Evolutionary conservation across 2,888 invertebrate species (phyloP), one percentile per base, ranked within the genome.

Genomic region (Phanerotoma sp.): DNA sequence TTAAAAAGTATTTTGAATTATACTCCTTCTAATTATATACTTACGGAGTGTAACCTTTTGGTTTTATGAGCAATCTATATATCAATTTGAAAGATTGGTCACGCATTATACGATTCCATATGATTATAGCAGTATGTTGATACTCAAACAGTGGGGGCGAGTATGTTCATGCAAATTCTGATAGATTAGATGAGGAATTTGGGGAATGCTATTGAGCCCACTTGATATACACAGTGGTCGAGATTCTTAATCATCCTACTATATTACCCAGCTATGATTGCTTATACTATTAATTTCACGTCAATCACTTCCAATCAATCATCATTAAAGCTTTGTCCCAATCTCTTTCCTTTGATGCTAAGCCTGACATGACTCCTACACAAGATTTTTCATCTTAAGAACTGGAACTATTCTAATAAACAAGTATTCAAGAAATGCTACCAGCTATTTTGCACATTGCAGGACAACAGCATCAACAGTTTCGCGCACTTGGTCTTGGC

Each of bases 401-500:
- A n/a, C n/a, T n/a, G n/a, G n/a, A n/a, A n/a, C n/a, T n/a, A 38
- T 38, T 5, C 10, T 38, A 38, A 11, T 38, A 20, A 11, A 16
- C 11, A 1, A 25, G 25, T 25, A 25, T 25, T 15, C 10, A 35
- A 35, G 11, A 35, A 35, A 42, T 51, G 21, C 33, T 33, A 42
- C 32, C 20, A 40, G 33, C 35, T 15, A 25, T 18, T 37, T 48
- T 16, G 15, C 47, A 45, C 9, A n/a, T 64, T 64, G 65, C 72
- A 79, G 81, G 81, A 59, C 73, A 72, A 37, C 81, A 80, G 62
- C 80, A 84, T 77, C 84, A 85, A 65, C 87, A 87, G 72, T 88
- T 88, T 71, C 82, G 91, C 60, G 85, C 88, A 45, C 81, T 90
- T 66, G 87, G 88, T 28, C 79, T 90, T 69, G 84, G 85, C 51